Evolutionary conservation across 2,888 invertebrate species (phyloP).

Genomic region (Petrolisthes manimaculis): DNA sequence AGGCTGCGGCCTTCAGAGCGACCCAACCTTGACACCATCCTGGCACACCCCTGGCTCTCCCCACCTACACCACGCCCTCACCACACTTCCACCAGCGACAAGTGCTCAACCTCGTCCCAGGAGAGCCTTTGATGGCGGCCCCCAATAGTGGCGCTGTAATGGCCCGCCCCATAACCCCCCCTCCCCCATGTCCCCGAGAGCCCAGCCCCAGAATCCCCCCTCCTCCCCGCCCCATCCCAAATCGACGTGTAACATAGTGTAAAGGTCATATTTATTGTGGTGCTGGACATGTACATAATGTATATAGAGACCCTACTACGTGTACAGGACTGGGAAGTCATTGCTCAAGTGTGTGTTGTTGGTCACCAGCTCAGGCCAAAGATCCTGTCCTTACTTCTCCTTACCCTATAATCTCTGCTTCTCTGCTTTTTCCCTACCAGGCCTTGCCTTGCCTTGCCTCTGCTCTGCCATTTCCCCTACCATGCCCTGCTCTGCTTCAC

Average conservation of each 20-base stretch:
- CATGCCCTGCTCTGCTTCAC: too few relatives aligned
- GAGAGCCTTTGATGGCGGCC: slow-evolving; percentile 59
- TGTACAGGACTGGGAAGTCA: slow-evolving; percentile 48
- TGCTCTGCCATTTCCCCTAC: too few relatives aligned
- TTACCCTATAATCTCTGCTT: too few relatives aligned
- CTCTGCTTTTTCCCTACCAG: too few relatives aligned
- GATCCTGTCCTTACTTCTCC: neutral
- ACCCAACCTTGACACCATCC: slow-evolving; percentile 70
- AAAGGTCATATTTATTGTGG: slow-evolving; percentile 56
- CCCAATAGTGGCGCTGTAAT: slow-evolving; percentile 34
- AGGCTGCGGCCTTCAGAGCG: slow-evolving; percentile 70
- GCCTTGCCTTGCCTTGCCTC: too few relatives aligned
- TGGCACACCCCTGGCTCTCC: slow-evolving; percentile 70
- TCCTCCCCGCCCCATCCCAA: neutral
- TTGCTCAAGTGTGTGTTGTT: slow-evolving; percentile 52
- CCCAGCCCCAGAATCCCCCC: slow-evolving; percentile 18
- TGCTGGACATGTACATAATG: slow-evolving; percentile 51
- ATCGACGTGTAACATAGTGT: slow-evolving; percentile 28
- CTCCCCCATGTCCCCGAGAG: neutral
- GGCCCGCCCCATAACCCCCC: neutral
- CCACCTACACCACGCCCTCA: slow-evolving; percentile 15
- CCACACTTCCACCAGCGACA: slow-evolving; percentile 42
- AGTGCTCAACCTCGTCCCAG: slow-evolving; percentile 43
- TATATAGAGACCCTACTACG: slow-evolving; percentile 33
- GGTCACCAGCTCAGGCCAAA: slow-evolving; percentile 10